These are phyloP conservation scores for Tethea ocularis DNA, from an alignment of 2,888 invertebrate species.

Conservation along the genomic window DNA sequence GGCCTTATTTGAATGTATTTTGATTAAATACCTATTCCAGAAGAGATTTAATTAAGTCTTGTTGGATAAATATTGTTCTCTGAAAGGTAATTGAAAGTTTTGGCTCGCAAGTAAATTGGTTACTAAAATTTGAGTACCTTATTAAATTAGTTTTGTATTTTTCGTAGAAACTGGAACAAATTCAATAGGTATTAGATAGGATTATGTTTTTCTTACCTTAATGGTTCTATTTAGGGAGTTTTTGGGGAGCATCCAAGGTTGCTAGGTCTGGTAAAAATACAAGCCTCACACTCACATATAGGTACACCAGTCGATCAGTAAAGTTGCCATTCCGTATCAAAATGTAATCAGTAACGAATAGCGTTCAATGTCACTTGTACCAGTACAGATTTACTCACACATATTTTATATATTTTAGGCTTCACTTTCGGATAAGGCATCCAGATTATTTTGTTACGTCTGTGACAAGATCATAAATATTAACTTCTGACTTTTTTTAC, in stretches of 20 bases:
- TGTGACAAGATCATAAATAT: neutral
- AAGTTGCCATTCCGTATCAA: too few species aligned
- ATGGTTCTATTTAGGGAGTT: neutral
- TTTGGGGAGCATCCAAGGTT: too few species aligned
- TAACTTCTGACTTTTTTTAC: neutral
- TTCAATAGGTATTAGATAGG: neutral
- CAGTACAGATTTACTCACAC: too few species aligned
- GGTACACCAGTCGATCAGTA: too few species aligned
- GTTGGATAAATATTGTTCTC: conserved; percentile 18
- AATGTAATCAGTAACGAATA: too few species aligned
- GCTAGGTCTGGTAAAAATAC: too few species aligned
- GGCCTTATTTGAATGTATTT: conserved; percentile 33
- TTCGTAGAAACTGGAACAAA: conserved; percentile 4
- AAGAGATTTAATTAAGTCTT: conserved; percentile 52
- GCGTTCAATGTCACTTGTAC: too few species aligned
- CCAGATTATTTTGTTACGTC: too few species aligned
- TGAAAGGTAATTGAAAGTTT: conserved; percentile 18
- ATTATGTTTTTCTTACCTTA: neutral
- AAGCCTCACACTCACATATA: too few species aligned
- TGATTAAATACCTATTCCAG: conserved; percentile 22
- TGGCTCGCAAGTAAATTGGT: conserved; percentile 30
- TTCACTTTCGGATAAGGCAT: too few species aligned
- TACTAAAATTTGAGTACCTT: conserved; percentile 20
- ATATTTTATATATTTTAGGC: too few species aligned
- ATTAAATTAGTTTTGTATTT: conserved; percentile 27